These are phyloP conservation scores for Drosophila setosimentum DNA, from an alignment of 2,888 invertebrate genomes.

Conservation along the genomic window DNA sequence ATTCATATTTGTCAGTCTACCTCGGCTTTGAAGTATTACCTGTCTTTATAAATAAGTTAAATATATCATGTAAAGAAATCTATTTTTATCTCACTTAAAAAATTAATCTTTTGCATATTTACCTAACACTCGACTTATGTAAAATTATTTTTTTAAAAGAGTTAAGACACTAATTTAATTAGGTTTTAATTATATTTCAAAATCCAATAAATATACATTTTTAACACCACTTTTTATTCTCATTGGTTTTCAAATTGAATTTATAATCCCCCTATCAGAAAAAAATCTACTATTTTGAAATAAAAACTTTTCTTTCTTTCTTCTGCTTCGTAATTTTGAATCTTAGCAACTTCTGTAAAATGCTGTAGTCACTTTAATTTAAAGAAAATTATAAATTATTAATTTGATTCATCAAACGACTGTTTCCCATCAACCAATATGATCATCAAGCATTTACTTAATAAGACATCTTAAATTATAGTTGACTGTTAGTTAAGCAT, in stretches of 20 bases:
- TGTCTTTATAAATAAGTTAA: background rate
- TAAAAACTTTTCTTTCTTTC: background rate
- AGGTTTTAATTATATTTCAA: background rate
- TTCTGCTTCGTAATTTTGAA: background rate
- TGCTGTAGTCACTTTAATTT: background rate
- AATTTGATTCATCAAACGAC: background rate
- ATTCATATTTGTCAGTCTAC: background rate
- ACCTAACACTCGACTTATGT: background rate
- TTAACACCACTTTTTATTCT: background rate
- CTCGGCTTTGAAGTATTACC: background rate
- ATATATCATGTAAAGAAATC: background rate
- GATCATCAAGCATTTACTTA: slow-evolving; percentile 64
- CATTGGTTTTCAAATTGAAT: background rate
- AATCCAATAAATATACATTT: background rate
- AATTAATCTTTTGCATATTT: accelerated
- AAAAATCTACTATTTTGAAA: background rate
- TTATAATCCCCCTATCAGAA: background rate
- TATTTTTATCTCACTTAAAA: background rate
- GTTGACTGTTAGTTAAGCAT: slow-evolving; percentile 65
- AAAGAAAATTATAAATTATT: background rate
- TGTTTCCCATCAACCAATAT: background rate
- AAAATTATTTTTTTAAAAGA: background rate
- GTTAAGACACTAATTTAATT: background rate
- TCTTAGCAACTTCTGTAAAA: background rate
- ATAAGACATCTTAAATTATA: slow-evolving; percentile 23